These are phyloP conservation scores for Caretta caretta DNA, from an alignment of 2,113 vertebrate species.

Conservation along the genomic window DNA sequence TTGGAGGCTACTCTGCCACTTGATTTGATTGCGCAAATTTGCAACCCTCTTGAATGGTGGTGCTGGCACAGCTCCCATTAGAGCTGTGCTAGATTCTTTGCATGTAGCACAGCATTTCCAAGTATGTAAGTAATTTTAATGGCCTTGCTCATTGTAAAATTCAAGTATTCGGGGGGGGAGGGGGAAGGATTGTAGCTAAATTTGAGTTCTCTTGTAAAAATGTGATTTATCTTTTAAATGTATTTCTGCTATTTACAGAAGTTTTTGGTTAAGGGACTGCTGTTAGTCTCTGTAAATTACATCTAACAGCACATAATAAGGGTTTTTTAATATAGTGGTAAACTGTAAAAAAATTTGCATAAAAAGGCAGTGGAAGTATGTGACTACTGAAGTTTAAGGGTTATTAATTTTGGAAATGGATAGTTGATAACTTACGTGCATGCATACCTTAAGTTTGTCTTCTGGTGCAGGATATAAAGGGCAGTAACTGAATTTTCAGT, in stretches of 20 bases:
- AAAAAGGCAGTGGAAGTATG: no score
- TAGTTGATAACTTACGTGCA: neutral
- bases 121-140: neutral
- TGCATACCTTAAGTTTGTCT: neutral
- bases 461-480: neutral
- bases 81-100: neutral
- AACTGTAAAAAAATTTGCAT: neutral
- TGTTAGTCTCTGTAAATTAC: neutral
- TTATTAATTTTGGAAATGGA: neutral
- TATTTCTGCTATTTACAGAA: slow-evolving; percentile 22
- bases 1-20: neutral
- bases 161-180: neutral
- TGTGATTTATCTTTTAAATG: neutral
- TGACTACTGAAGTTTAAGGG: neutral
- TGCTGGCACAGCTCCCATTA: neutral
- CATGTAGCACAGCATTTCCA: neutral
- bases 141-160: neutral
- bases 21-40: neutral
- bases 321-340: neutral
- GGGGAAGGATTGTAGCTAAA: neutral
- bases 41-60: neutral
- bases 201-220: neutral
- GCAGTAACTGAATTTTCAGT: neutral
- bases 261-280: neutral
- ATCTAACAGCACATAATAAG: neutral